A percentile compares a stretch with the other conserved stretches of the same genome.
Evolutionary conservation across 2,113 vertebrate genomes (phyloP).

Genomic region (Dasyprocta punctata): DNA sequence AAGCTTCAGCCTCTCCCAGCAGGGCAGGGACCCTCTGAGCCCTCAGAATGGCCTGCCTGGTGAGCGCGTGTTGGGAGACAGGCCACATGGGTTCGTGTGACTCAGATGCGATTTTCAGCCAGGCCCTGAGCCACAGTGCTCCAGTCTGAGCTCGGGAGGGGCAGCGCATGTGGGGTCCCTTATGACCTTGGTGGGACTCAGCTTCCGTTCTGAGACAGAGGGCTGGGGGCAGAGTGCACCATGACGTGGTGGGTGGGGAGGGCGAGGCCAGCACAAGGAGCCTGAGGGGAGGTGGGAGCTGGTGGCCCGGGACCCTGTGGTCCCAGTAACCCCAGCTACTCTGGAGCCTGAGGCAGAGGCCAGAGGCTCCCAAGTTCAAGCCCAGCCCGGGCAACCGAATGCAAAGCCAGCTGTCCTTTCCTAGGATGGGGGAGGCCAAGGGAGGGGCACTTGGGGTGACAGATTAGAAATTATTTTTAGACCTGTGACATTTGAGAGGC

Average conservation of each 20-base stretch:
- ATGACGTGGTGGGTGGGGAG: rapidly evolving
- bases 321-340: not conserved
- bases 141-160: not conserved
- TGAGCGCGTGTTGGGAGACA: not conserved
- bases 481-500: not conserved
- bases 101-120: not conserved
- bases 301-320: not conserved
- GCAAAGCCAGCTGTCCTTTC: not conserved
- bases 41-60: not conserved
- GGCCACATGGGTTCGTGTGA: not conserved
- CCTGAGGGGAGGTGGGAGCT: not conserved
- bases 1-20: not conserved
- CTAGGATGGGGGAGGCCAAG: not conserved
- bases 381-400: not conserved
- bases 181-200: not conserved
- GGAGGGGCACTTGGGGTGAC: not conserved
- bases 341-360: not conserved
- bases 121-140: not conserved
- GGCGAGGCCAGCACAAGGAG: not conserved
- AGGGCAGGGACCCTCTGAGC: not conserved
- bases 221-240: not conserved
- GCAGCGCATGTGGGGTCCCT: not conserved
- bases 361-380: not conserved
- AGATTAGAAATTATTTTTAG: not conserved
- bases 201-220: not conserved